These are phyloP conservation scores for Pteronotus mesoamericanus DNA, from an alignment of 2,797 vertebrate genomes.

Conservation along the genomic window DNA sequence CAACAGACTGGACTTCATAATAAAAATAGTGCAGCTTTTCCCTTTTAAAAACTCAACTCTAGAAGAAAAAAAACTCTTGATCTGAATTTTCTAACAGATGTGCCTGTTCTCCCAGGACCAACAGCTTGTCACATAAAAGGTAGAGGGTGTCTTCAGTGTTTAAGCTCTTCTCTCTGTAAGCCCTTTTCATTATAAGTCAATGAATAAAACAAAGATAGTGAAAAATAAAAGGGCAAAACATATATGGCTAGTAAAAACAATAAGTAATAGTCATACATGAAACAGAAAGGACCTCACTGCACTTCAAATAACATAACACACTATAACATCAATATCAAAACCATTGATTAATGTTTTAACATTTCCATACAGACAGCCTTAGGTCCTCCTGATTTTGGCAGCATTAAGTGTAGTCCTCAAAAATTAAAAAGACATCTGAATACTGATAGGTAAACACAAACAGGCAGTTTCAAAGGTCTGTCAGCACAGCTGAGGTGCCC, in stretches of 20 bases:
- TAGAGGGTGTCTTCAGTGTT: not conserved
- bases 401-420: not conserved
- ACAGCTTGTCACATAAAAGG: not conserved
- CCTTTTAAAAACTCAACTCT: not conserved
- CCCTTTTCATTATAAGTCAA: not conserved
- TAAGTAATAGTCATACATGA: not conserved
- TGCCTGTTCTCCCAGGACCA: not conserved
- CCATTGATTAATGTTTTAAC: not conserved
- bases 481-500: not conserved
- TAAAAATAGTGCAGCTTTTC: slow-evolving; percentile 6
- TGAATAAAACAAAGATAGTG: not conserved
- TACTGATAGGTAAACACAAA: not conserved
- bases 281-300: not conserved
- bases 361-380: not conserved
- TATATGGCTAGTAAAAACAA: not conserved
- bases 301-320: not conserved
- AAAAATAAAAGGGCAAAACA: not conserved
- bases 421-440: not conserved
- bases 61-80: not conserved
- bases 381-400: not conserved
- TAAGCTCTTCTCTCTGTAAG: not conserved
- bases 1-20: not conserved
- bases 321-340: not conserved
- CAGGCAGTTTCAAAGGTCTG: not conserved
- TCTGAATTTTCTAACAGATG: not conserved